Evolutionary conservation across 2,888 invertebrate species (phyloP), one percentile per base, ranked within the genome.

Genomic region (Mythimna albipuncta): DNA sequence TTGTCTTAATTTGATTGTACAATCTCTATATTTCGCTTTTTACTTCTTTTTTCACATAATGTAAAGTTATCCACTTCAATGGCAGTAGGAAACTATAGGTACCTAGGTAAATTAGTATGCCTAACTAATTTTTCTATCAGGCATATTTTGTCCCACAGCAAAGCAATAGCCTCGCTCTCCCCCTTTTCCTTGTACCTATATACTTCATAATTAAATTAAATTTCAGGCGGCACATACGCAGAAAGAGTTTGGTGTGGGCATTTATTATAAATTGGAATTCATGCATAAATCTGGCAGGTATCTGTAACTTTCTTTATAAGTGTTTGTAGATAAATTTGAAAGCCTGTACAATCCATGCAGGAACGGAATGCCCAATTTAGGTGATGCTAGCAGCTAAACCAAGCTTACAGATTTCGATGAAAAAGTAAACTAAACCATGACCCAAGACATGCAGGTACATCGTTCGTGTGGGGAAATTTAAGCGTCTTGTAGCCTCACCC

Each of bases 151-250:
- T 55, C 55, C 55, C 21, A 55, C 21, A 26, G 11, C 11, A 52
- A 3, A 21, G 5, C 55, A 55, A 26, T 6, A 26, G 6, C 52
- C 52, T n/a, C n/a, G 3, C n/a, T n/a, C 55, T 38, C 9, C 26
- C 26, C 26, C 21, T 55, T 26, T 26, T 26, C 13, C 26, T 55
- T 55, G 26, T 16, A 32, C 38, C 9, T 38, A 38, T 5, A 13
- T 55, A 26, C 26, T 6, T 32, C 13, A 55, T 16, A 5, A 55
- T 35, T 44, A 6, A 38, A 47, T 66, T 44, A n/a, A 63, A 75
- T 91, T 90, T 64, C 88, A 95, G 95, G 75, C 88, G 62, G 93
- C 95, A 35, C 91, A 94, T 72, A 86, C 88, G 64, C 91, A 92
- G 79, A 87, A 85, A 55, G 89, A 92, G 0, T 93, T 94, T 67